These are phyloP conservation scores for Leptinotarsa peninsularis DNA, from an alignment of 2,888 invertebrate genomes.

Conservation along the genomic window DNA sequence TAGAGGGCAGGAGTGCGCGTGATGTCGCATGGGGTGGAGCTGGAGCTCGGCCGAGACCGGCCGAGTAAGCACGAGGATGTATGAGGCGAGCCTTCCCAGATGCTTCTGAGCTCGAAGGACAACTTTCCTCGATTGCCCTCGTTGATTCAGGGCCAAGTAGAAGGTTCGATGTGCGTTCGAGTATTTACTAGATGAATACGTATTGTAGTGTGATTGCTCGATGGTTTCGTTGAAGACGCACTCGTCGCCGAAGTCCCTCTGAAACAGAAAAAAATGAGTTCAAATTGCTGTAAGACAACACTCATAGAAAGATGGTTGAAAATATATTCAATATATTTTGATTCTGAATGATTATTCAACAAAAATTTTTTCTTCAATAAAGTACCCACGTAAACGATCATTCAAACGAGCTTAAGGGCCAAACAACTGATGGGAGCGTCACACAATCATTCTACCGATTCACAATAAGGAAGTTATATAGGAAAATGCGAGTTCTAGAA, in stretches of 20 bases:
- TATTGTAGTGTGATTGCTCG: conserved; percentile 87
- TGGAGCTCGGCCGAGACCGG: conserved; percentile 67
- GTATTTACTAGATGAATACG: conserved; percentile 82
- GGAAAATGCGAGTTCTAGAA: no score
- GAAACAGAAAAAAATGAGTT: conserved; percentile 70
- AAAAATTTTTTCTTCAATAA: no score
- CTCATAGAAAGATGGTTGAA: background rate
- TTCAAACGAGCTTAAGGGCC: no score
- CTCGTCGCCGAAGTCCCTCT: conserved; percentile 84
- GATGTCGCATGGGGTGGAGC: conserved; percentile 66
- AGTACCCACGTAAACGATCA: no score
- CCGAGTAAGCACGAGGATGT: conserved; percentile 78
- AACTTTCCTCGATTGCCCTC: conserved; percentile 79
- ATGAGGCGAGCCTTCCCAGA: conserved; percentile 80
- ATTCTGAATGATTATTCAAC: no score
- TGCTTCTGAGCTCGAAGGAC: conserved; percentile 75
- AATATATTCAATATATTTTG: no score
- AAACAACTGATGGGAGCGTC: no score
- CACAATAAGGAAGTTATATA: no score
- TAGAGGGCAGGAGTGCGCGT: conserved; percentile 59
- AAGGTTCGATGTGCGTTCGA: conserved; percentile 77
- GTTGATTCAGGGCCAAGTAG: conserved; percentile 82
- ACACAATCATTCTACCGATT: no score
- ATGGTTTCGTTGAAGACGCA: conserved; percentile 90
- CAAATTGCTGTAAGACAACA: background rate